These are phyloP conservation scores for Caranx melampygus DNA, from an alignment of 2,113 vertebrate genomes.

Conservation along the genomic window DNA sequence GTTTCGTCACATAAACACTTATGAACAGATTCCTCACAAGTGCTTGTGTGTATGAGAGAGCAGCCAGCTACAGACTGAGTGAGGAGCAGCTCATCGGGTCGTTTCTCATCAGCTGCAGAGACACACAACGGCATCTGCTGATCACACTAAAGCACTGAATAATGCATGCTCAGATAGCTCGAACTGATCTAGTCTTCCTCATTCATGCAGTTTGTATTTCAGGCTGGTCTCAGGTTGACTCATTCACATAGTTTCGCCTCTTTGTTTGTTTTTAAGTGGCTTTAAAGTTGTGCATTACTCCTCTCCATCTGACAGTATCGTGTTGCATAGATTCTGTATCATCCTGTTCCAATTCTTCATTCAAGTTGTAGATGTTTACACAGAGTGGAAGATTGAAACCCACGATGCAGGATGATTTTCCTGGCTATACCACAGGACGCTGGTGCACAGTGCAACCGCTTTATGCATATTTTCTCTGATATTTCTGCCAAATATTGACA, in stretches of 20 bases:
- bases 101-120: constrained; percentile 11
- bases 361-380: background rate
- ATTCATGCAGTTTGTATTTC: background rate
- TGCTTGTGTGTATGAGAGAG: background rate
- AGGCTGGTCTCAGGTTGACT: background rate
- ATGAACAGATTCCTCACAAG: constrained; percentile 4
- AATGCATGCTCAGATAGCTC: background rate
- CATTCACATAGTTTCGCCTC: too few species aligned
- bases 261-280: background rate
- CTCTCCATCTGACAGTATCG: background rate
- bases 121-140: constrained; percentile 20
- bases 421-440: too few species aligned
- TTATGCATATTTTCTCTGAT: background rate
- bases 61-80: background rate
- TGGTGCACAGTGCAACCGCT: background rate
- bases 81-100: background rate
- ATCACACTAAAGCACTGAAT: background rate
- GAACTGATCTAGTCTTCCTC: background rate
- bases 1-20: background rate
- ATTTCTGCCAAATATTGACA: background rate
- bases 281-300: background rate
- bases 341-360: background rate
- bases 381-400: background rate
- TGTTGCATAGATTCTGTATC: background rate
- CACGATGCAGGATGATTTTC: background rate